phyloP scores from a whole-genome alignment of 2,113 vertebrate genomes.

The Macquaria ambigua region DNA sequence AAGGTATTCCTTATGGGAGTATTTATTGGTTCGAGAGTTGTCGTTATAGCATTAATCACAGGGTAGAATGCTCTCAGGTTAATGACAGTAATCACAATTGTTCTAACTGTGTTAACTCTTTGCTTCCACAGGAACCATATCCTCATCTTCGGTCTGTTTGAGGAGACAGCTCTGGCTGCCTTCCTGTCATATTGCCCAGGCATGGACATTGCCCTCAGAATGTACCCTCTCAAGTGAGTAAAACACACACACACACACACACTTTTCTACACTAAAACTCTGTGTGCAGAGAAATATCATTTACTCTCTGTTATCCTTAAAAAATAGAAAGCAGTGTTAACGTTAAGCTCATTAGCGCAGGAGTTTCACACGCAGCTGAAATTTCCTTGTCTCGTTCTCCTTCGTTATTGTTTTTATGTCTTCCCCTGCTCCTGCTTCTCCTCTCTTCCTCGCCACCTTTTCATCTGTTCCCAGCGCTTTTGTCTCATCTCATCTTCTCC shows the following conservation, averaged over 20 bases:
- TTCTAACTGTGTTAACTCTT: not conserved
- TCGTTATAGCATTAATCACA: not conserved
- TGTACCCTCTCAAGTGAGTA: slow-evolving; percentile 89
- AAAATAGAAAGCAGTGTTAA: slow-evolving; percentile 22
- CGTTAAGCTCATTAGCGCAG: slow-evolving; percentile 46
- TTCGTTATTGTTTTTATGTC: slow-evolving; percentile 3
- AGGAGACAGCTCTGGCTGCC: slow-evolving; percentile 86
- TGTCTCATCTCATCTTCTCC: not conserved
- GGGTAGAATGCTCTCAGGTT: not conserved
- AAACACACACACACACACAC: not conserved
- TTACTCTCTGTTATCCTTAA: too few relatives aligned
- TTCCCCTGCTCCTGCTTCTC: not conserved
- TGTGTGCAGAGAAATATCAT: too few relatives aligned
- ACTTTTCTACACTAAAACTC: too few relatives aligned
- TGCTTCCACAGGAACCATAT: slow-evolving; percentile 82
- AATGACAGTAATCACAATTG: not conserved
- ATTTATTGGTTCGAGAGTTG: not conserved
- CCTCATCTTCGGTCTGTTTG: slow-evolving; percentile 88
- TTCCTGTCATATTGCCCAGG: slow-evolving; percentile 88
- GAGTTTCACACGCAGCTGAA: slow-evolving; percentile 14
- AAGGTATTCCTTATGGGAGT: not conserved
- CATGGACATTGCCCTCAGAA: slow-evolving; percentile 88
- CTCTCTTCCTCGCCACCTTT: slow-evolving; percentile 6
- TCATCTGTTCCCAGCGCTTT: slow-evolving; percentile 5
- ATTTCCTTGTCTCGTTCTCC: not conserved